These are phyloP conservation scores for Ernsta delagoae DNA, from an alignment of 2,888 invertebrate species.

Conservation along the genomic window DNA sequence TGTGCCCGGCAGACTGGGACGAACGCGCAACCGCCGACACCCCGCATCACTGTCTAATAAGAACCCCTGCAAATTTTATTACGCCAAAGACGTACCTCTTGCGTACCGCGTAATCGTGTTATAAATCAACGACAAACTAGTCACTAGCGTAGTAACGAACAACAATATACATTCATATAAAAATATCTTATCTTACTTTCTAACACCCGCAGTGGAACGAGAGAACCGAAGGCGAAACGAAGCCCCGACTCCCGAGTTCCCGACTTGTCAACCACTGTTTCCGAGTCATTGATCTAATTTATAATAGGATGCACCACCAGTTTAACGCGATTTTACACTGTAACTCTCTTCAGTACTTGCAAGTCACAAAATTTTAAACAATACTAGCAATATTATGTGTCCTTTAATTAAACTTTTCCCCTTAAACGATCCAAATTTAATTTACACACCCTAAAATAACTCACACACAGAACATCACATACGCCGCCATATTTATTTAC, in stretches of 20 bases:
- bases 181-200: slow-evolving; percentile 63
- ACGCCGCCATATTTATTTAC: slow-evolving; percentile 80
- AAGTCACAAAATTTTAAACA: background rate
- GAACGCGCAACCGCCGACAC: slow-evolving; percentile 65
- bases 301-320: slow-evolving; percentile 53
- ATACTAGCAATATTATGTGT: background rate
- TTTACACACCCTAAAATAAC: slow-evolving; percentile 22
- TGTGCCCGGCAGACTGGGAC: slow-evolving; percentile 78
- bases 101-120: slow-evolving; percentile 31
- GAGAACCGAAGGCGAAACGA: slow-evolving; percentile 62
- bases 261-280: slow-evolving; percentile 63
- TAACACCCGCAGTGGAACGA: slow-evolving; percentile 61
- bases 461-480: no score
- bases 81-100: slow-evolving; percentile 39
- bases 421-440: background rate
- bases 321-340: slow-evolving; percentile 22
- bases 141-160: slow-evolving; percentile 41
- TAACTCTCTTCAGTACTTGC: background rate
- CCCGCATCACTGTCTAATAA: slow-evolving; percentile 63
- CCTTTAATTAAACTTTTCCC: background rate
- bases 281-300: slow-evolving; percentile 74
- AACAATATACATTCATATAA: slow-evolving; percentile 53
- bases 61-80: slow-evolving; percentile 61
- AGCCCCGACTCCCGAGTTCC: slow-evolving; percentile 62
- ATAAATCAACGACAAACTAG: slow-evolving; percentile 46